Conservation (phyloP, 1,140 invertebrate genomes). For the Drosophila gunungcola region DNA sequence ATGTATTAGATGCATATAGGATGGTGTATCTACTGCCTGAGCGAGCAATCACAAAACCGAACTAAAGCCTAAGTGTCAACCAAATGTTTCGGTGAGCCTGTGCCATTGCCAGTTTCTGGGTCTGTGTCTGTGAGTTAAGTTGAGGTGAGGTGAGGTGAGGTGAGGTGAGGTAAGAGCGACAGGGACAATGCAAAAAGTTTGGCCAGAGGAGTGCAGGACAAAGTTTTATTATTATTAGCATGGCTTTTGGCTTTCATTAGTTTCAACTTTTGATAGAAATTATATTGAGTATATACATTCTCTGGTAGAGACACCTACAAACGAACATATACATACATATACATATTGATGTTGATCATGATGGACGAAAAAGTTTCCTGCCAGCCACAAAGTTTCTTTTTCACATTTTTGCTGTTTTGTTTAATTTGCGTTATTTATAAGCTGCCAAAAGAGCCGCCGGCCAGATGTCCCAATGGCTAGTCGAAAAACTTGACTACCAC, state of each 20-base stretch:
- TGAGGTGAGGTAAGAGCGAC: slow-evolving; percentile 27
- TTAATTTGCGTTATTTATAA: slow-evolving; percentile 80
- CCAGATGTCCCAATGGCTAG: slow-evolving; percentile 30
- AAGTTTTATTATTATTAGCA: slow-evolving; percentile 82
- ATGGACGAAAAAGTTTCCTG: slow-evolving; percentile 58
- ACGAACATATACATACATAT: slow-evolving; percentile 10
- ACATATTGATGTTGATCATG: slow-evolving; percentile 68
- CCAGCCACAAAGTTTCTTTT: slow-evolving; percentile 65
- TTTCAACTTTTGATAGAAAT: slow-evolving; percentile 83
- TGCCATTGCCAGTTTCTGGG: too few relatives aligned
- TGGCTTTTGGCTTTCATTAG: slow-evolving; percentile 77
- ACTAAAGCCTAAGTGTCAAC: slow-evolving; percentile 41
- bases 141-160: slow-evolving; percentile 18
- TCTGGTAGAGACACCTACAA: neutral
- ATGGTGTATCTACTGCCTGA: slow-evolving; percentile 5
- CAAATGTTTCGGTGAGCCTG: slow-evolving; percentile 14
- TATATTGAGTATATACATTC: slow-evolving; percentile 68
- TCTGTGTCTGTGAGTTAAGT: too few relatives aligned
- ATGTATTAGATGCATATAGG: slow-evolving; percentile 63
- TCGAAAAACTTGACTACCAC: slow-evolving; percentile 55
- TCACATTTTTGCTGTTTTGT: slow-evolving; percentile 59
- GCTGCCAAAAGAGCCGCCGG: slow-evolving; percentile 56
- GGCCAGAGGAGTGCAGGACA: slow-evolving; percentile 44
- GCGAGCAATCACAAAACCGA: slow-evolving; percentile 27
- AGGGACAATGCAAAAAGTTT: slow-evolving; percentile 70